Conservation (phyloP, 35 echinoderm and acorn worm species). For the Ophioderma brevispina region DNA sequence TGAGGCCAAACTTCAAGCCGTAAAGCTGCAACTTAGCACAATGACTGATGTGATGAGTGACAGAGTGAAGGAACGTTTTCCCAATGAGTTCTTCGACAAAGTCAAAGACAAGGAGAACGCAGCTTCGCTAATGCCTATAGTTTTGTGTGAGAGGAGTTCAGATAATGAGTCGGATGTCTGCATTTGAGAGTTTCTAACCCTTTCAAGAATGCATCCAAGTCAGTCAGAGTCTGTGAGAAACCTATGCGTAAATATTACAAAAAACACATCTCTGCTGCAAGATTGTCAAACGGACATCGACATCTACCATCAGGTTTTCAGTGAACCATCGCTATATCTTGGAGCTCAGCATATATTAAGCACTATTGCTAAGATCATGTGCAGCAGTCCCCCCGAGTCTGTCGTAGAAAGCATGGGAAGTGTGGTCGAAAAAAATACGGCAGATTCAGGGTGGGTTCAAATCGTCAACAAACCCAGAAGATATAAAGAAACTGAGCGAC, state of each 20-base stretch:
- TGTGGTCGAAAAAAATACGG: background rate
- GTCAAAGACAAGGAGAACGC: background rate
- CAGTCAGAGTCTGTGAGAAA: background rate
- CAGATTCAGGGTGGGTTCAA: background rate
- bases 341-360: background rate
- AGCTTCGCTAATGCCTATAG: background rate
- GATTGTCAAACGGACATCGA: background rate
- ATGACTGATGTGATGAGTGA: background rate
- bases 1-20: no score
- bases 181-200: background rate
- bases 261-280: background rate
- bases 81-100: background rate
- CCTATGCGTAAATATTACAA: background rate
- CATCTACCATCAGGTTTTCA: background rate
- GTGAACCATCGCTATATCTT: background rate
- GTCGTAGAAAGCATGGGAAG: background rate
- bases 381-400: background rate
- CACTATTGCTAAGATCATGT: background rate
- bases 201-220: background rate
- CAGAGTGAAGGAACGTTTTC: background rate
- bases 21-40: no score
- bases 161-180: no score
- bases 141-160: background rate
- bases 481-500: background rate
- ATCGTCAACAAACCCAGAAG: background rate